These are phyloP conservation scores for Callimico goeldii DNA, from an alignment of 2,797 vertebrate species.

Conservation along the genomic window DNA sequence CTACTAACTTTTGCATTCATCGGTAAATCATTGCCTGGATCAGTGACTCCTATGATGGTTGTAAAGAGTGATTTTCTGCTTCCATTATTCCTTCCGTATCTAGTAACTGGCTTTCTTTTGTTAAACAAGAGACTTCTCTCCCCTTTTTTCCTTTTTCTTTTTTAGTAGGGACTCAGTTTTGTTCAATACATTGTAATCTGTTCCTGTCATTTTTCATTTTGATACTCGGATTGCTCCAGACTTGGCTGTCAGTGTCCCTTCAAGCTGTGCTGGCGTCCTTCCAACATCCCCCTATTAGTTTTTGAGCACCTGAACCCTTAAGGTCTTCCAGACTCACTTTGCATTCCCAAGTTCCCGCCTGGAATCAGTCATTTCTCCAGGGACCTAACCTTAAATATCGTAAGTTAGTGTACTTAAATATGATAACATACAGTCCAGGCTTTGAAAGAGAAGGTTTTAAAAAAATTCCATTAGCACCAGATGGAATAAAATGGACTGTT, in stretches of 20 bases:
- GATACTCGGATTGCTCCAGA: no score
- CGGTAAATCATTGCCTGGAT: background rate
- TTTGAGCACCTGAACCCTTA: background rate
- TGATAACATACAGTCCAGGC: background rate
- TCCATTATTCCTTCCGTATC: background rate
- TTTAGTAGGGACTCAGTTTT: background rate
- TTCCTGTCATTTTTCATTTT: background rate
- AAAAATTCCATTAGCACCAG: background rate
- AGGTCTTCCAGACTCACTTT: background rate
- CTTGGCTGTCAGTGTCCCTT: background rate
- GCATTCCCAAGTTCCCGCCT: no score
- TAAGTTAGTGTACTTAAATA: background rate
- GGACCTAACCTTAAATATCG: background rate
- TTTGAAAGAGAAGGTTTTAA: background rate
- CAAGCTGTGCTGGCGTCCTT: background rate
- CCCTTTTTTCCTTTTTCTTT: no score
- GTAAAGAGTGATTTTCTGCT: background rate
- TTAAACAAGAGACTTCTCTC: background rate
- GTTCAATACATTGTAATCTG: background rate
- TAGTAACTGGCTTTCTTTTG: background rate
- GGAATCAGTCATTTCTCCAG: background rate
- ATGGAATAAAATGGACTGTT: background rate
- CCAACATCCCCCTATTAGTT: background rate
- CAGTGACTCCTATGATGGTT: background rate
- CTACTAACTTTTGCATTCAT: background rate